A percentile compares a stretch with the other conserved stretches of the same genome.
These are phyloP conservation scores for Spicauda simplicius DNA, from an alignment of 2,888 invertebrate genomes.

Conservation along the genomic window DNA sequence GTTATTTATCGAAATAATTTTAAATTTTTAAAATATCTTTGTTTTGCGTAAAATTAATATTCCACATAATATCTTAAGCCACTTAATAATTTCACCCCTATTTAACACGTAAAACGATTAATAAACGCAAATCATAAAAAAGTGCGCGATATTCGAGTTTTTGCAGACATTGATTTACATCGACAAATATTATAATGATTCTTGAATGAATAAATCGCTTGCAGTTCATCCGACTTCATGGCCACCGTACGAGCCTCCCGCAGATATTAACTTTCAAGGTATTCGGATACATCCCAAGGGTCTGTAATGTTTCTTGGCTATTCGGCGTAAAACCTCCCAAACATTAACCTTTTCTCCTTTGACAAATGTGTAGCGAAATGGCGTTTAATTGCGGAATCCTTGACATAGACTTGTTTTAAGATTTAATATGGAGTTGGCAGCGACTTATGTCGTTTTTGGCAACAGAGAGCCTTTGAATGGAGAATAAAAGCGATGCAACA, in stretches of 20 bases:
- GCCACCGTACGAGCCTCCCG: slow-evolving; percentile 53
- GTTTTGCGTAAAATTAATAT: too few relatives aligned
- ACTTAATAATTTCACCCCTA: too few relatives aligned
- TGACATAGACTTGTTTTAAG: slow-evolving; percentile 48
- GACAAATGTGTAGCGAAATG: slow-evolving; percentile 42
- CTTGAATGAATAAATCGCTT: not conserved
- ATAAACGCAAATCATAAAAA: too few relatives aligned
- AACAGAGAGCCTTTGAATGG: slow-evolving; percentile 26
- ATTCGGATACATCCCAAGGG: slow-evolving; percentile 60
- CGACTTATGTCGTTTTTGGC: slow-evolving; percentile 46
- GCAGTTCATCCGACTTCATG: slow-evolving; percentile 38
- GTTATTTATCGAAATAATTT: too few relatives aligned
- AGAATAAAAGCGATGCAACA: slow-evolving; percentile 23
- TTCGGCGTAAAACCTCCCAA: slow-evolving; percentile 44
- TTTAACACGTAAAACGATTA: too few relatives aligned
- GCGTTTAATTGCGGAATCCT: slow-evolving; percentile 44
- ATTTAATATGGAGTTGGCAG: slow-evolving; percentile 49
- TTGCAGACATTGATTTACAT: too few relatives aligned
- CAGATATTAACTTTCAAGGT: slow-evolving; percentile 69
- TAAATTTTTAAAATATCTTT: too few relatives aligned
- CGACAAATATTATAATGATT: too few relatives aligned
- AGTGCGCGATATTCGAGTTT: too few relatives aligned
- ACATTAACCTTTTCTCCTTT: slow-evolving; percentile 46
- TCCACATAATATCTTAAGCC: too few relatives aligned
- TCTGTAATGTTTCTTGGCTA: slow-evolving; percentile 54